Base-by-base conservation (phyloP, 2,113 vertebrate species). In the Neopipo cinnamomea region DNA sequence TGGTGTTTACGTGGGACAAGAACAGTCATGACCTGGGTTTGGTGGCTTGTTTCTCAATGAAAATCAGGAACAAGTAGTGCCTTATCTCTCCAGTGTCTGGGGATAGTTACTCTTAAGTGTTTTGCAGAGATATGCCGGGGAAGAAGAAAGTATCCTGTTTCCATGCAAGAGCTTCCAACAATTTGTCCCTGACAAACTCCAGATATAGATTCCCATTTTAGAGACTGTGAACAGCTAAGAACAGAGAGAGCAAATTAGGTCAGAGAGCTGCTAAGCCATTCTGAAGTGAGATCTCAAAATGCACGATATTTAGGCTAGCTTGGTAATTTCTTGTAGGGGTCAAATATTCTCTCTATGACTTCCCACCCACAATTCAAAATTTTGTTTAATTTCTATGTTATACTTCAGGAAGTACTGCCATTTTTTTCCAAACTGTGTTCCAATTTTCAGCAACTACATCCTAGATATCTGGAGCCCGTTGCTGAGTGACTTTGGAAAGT, bases 111-210 rank as follows among this genome's bases (percentile, higher is more conserved):
- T 61, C 1, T 35, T 6, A 33, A 90, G 49, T 67, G 52, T 35
- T 94, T 83, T 81, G 20, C 39, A 84, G 74, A 66, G 67, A 39
- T 23, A 25, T 8, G 9, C 50, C 74, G 82, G 62, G 89, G 73
- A 68, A 84, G 73, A 83, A 70, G 1, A 5, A 92, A 53, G 27
- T 80, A 74, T 72, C 82, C n/a, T 52, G 35, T 59, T 89, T 62
- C 85, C 76, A 44, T 49, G 80, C n/a, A 56, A 56, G 53, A 90
- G 52, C 83, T 93, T 92, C 92, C 93, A 90, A 44, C 79, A 90
- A 11, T 56, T 92, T 84, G 79, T 94, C 85, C 76, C 79, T 77
- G 84, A 74, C 59, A 77, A 85, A 84, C n/a, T 91, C 86, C 93
- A 92, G 76, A 77, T 72, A 88, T 1, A 91, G 91, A 77, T 65